A percentile compares a stretch with the other conserved stretches of the same genome.
Conservation (phyloP, 2,888 invertebrate genomes). For the Andricus curvator region DNA sequence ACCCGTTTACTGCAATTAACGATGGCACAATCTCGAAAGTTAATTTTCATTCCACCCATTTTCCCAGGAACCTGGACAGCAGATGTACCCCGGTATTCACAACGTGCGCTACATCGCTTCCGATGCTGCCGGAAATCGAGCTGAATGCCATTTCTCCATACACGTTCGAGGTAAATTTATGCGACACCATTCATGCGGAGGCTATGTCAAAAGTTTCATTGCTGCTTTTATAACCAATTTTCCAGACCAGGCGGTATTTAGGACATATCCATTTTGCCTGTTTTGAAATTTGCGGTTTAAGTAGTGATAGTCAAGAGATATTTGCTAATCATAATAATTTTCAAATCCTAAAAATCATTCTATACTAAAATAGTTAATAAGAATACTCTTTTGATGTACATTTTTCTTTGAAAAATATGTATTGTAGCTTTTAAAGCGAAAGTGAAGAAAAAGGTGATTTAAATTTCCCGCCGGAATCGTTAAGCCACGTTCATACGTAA, state of each 20-base stretch:
- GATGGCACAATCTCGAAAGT: slow-evolving; percentile 40
- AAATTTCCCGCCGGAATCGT: background rate
- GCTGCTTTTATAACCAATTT: slow-evolving; percentile 35
- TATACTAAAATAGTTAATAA: too few species aligned
- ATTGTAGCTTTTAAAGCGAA: too few species aligned
- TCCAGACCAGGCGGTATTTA: background rate
- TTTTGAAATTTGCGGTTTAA: background rate
- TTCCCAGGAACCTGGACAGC: slow-evolving; percentile 82
- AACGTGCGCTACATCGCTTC: slow-evolving; percentile 83
- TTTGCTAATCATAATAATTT: background rate
- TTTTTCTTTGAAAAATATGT: too few species aligned
- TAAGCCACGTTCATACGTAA: too few species aligned
- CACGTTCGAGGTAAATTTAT: slow-evolving; percentile 80
- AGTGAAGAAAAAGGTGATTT: background rate
- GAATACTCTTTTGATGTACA: too few species aligned
- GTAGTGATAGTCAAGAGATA: background rate
- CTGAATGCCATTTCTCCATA: slow-evolving; percentile 83
- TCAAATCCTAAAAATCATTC: too few species aligned
- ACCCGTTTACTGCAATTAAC: slow-evolving; percentile 43
- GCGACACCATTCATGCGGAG: slow-evolving; percentile 48
- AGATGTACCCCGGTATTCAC: slow-evolving; percentile 82
- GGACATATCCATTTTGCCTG: slow-evolving; percentile 13
- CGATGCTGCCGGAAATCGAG: slow-evolving; percentile 82
- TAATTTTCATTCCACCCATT: slow-evolving; percentile 49
- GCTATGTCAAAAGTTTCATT: slow-evolving; percentile 34